These are phyloP conservation scores for Rhimphoctona megacephalus DNA, from an alignment of 2,888 invertebrate species.

Conservation along the genomic window DNA sequence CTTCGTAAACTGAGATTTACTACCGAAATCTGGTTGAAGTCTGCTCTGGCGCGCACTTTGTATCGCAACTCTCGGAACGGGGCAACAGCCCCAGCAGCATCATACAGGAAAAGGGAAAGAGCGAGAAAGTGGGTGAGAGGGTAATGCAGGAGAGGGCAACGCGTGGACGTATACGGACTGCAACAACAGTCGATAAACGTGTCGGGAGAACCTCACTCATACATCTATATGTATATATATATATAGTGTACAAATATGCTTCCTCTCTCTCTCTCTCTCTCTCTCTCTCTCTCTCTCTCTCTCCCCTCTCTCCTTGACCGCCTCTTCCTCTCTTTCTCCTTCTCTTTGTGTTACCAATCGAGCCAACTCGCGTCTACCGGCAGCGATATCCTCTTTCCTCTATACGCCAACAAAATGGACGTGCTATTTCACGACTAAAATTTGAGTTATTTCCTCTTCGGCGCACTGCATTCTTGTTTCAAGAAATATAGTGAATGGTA, in stretches of 20 bases:
- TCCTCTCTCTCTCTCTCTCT: conserved; percentile 13
- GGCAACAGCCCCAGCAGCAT: conserved; percentile 27
- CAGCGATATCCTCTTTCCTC: conserved; percentile 26
- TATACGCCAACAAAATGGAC: conserved; percentile 26
- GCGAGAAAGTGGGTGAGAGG: conserved; percentile 27
- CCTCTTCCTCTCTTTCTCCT: not conserved
- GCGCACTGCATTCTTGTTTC: not conserved
- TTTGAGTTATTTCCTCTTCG: conserved; percentile 39
- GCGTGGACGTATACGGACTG: conserved; percentile 63
- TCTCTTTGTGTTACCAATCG: not conserved
- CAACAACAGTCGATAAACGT: conserved; percentile 69
- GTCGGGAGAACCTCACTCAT: conserved; percentile 45
- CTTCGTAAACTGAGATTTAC: conserved; percentile 79
- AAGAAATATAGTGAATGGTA: not conserved
- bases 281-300: conserved; percentile 6
- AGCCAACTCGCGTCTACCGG: conserved; percentile 29
- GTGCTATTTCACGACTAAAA: conserved; percentile 38
- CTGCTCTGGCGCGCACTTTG: conserved; percentile 70
- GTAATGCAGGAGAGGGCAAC: conserved; percentile 16
- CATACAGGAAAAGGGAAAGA: conserved; percentile 8
- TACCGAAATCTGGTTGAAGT: conserved; percentile 76
- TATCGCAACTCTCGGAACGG: conserved; percentile 64
- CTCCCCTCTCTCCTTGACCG: not conserved
- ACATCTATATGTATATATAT: not conserved
- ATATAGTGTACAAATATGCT: not conserved